These are phyloP conservation scores for Caenorhabditis latens DNA, from an alignment of 1,140 invertebrate genomes.

Conservation along the genomic window DNA sequence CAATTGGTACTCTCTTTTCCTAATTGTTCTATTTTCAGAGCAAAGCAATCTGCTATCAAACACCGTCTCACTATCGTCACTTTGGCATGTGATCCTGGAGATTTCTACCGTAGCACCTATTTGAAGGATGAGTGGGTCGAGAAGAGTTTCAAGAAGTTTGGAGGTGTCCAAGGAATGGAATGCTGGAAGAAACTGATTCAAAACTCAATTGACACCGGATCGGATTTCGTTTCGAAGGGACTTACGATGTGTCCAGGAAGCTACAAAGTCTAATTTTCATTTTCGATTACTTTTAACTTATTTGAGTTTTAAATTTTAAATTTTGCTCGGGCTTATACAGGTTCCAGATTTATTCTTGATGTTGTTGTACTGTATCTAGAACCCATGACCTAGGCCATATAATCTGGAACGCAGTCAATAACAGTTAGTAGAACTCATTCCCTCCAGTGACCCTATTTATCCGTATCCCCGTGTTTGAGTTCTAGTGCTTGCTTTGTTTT, in stretches of 20 bases:
- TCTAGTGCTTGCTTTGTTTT: constrained; percentile 12
- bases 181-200: constrained; percentile 62
- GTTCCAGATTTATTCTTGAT: not conserved
- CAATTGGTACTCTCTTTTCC: no score
- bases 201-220: constrained; percentile 57
- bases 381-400: not conserved
- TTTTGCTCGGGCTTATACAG: constrained; percentile 23
- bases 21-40: constrained; percentile 47
- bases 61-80: constrained; percentile 65
- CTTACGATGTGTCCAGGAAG: constrained; percentile 37
- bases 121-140: constrained; percentile 71
- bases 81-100: constrained; percentile 67
- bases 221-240: constrained; percentile 60
- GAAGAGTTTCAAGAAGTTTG: constrained; percentile 65
- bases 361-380: not conserved
- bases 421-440: constrained; percentile 22
- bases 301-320: not conserved
- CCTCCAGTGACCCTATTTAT: not conserved
- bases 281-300: not conserved
- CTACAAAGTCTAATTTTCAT: not conserved
- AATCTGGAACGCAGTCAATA: not conserved
- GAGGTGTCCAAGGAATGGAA: constrained; percentile 56
- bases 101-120: constrained; percentile 69
- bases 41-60: constrained; percentile 26
- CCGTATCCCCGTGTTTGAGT: not conserved